These are phyloP conservation scores for Thelaira solivaga DNA, from an alignment of 2,888 invertebrate species.

Conservation along the genomic window DNA sequence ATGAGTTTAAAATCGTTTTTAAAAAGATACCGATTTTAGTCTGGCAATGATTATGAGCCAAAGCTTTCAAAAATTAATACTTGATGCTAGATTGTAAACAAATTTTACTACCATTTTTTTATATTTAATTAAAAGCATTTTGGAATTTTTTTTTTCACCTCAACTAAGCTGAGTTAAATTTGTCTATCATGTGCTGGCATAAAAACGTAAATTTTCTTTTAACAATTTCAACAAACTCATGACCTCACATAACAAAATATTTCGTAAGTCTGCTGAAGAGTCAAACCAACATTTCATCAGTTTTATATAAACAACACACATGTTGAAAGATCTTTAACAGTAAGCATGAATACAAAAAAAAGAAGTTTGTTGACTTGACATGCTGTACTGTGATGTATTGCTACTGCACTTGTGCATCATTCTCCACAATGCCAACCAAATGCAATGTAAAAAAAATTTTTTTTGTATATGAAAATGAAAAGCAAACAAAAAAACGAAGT, in stretches of 20 bases:
- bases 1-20: too few species aligned
- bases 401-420: conserved; percentile 45
- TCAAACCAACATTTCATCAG: conserved; percentile 37
- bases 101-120: too few species aligned
- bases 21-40: too few species aligned
- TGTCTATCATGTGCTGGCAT: too few species aligned
- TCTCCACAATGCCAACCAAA: conserved; percentile 1
- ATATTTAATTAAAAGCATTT: too few species aligned
- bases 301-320: conserved; percentile 30
- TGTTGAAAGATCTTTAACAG: conserved; percentile 51
- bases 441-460: not conserved
- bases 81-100: too few species aligned
- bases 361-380: conserved; percentile 29
- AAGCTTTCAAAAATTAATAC: too few species aligned
- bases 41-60: too few species aligned
- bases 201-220: conserved; percentile 8
- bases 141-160: too few species aligned
- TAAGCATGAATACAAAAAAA: conserved; percentile 8
- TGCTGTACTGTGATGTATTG: too few species aligned
- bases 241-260: conserved; percentile 28
- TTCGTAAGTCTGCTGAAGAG: conserved; percentile 32
- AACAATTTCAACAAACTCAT: not conserved
- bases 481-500: not conserved
- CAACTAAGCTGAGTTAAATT: too few species aligned
- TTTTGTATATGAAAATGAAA: not conserved